Percentiles rank a stretch among this genome's conserved stretches.
These are phyloP conservation scores for Seira sanloemensis DNA, from an alignment of 2,888 invertebrate genomes.

Conservation along the genomic window DNA sequence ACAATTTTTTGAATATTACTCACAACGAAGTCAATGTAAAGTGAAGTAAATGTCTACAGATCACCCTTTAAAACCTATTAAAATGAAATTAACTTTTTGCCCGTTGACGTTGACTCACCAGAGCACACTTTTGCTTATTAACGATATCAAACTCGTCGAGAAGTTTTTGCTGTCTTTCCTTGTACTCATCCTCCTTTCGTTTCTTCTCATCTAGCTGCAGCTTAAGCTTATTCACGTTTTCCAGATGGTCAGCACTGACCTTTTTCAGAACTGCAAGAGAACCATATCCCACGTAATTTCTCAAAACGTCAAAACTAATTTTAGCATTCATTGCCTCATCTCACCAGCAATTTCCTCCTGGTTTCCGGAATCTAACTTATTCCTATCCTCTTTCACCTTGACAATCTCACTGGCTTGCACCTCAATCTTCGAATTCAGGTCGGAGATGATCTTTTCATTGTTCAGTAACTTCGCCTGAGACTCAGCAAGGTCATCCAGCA, in stretches of 20 bases:
- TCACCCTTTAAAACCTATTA: too few species aligned
- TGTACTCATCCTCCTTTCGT: conserved; percentile 76
- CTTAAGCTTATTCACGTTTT: conserved; percentile 74
- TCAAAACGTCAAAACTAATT: background rate
- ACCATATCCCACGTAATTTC: background rate
- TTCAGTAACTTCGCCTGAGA: conserved; percentile 37
- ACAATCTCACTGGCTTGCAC: background rate
- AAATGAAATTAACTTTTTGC: too few species aligned
- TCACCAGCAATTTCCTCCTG: conserved; percentile 15
- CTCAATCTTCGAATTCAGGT: conserved; percentile 49
- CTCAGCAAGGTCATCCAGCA: conserved; percentile 31
- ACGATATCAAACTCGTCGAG: conserved; percentile 75
- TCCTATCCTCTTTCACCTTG: background rate
- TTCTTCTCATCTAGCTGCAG: conserved; percentile 74
- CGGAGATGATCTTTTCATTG: conserved; percentile 44
- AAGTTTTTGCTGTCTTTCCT: conserved; percentile 76
- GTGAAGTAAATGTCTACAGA: too few species aligned
- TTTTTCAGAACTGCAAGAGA: conserved; percentile 35
- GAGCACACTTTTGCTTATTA: conserved; percentile 37
- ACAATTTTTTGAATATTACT: too few species aligned
- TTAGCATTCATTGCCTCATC: background rate
- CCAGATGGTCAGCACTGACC: conserved; percentile 8
- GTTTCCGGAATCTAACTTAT: background rate
- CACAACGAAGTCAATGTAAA: too few species aligned
- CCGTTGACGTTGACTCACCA: conserved; percentile 28